Evolutionary conservation across 2,888 invertebrate species (phyloP).

Genomic region (Eupeodes latifasciatus): DNA sequence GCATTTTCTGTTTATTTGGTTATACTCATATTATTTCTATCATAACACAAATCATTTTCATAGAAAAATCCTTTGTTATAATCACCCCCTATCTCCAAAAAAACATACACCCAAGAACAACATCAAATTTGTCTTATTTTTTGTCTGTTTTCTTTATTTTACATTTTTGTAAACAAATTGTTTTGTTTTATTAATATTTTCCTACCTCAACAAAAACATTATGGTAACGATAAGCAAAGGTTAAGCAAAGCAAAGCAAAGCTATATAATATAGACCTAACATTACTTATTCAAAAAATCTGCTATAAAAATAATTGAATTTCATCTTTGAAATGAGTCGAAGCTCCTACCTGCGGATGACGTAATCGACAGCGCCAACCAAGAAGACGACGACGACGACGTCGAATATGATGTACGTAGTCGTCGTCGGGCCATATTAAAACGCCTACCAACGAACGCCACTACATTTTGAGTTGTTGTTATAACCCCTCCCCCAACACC

Average conservation of each 20-base stretch:
- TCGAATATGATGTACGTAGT: neutral
- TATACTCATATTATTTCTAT: no score
- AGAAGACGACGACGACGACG: neutral
- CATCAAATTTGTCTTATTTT: neutral
- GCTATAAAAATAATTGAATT: neutral
- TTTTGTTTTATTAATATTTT: conserved; percentile 29
- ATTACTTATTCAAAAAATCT: conserved; percentile 1
- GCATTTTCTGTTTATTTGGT: no score
- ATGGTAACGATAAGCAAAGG: conserved; percentile 14
- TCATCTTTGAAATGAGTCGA: conserved; percentile 1
- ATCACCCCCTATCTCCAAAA: neutral
- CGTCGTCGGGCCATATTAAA: neutral
- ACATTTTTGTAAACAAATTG: conserved; percentile 1
- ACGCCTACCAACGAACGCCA: neutral
- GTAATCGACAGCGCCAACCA: neutral
- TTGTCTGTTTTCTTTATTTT: neutral
- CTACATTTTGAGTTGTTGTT: neutral
- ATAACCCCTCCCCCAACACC: no score
- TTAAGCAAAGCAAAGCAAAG: conserved; percentile 19
- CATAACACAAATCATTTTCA: neutral
- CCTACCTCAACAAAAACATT: conserved; percentile 25
- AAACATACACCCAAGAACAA: neutral
- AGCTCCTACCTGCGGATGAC: conserved; percentile 28
- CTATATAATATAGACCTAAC: neutral
- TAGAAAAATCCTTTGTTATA: neutral